phyloP scores from a whole-genome alignment of 92 coral and sea anemone species.

The Porites rus region DNA sequence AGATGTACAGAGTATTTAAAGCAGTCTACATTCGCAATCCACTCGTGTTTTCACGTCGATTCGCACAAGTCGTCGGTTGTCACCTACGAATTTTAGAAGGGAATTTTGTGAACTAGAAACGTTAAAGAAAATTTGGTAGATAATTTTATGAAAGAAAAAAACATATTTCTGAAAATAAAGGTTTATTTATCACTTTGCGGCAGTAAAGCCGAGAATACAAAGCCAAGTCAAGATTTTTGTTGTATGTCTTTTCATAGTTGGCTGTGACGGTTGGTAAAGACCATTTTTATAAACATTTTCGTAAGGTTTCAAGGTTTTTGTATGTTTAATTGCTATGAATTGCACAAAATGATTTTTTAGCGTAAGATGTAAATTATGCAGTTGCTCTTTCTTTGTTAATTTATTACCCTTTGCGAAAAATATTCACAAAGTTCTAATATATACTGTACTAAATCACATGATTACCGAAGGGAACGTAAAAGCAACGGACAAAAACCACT shows the following conservation, averaged over 20 bases:
- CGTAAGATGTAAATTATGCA: conserved; percentile 31
- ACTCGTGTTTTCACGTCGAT: conserved; percentile 46
- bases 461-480: not conserved
- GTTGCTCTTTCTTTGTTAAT: conserved; percentile 23
- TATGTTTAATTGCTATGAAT: not conserved
- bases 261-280: not conserved
- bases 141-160: not conserved
- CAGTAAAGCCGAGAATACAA: conserved; percentile 16
- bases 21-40: conserved; percentile 34
- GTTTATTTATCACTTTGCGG: conserved; percentile 39
- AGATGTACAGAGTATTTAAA: conserved; percentile 56
- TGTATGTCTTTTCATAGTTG: not conserved
- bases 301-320: not conserved
- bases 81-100: conserved; percentile 6
- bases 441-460: conserved; percentile 24
- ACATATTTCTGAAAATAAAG: not conserved
- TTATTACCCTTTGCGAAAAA: conserved; percentile 46
- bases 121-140: conserved; percentile 6
- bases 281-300: not conserved
- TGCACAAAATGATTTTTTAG: not conserved
- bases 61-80: conserved; percentile 14
- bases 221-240: conserved; percentile 4
- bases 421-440: conserved; percentile 51
- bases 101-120: conserved; percentile 10
- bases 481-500: conserved; percentile 6